Evolutionary conservation across 1,140 invertebrate species (phyloP).

Genomic region (Pogonomyrmex barbatus): DNA sequence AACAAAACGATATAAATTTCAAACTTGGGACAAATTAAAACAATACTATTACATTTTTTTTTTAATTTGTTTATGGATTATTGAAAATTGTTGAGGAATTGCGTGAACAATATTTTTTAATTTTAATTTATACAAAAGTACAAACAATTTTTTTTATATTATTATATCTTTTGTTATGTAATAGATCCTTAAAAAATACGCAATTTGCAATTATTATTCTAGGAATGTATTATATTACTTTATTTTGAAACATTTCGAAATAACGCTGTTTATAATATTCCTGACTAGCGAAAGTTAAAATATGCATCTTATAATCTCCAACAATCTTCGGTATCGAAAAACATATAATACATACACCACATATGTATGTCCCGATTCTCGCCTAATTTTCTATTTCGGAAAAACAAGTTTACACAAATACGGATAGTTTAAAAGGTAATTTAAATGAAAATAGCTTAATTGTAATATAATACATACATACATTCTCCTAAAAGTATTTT

Average conservation of each 20-base stretch:
- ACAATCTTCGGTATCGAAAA: too few species aligned
- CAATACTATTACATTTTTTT: background rate
- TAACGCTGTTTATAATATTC: background rate
- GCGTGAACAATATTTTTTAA: background rate
- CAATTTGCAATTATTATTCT: background rate
- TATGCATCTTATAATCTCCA: background rate
- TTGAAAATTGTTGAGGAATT: conserved; percentile 4
- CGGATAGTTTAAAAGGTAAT: background rate
- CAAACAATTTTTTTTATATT: background rate
- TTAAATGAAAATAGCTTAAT: background rate
- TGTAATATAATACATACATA: background rate
- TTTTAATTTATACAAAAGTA: background rate
- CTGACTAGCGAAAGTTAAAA: background rate
- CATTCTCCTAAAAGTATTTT: background rate
- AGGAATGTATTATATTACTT: background rate
- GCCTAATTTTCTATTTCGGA: background rate
- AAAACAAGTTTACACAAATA: background rate
- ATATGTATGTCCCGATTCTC: background rate
- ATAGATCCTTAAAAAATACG: background rate
- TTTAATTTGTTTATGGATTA: background rate
- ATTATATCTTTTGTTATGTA: conserved; percentile 4
- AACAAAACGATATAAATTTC: background rate
- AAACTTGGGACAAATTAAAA: background rate
- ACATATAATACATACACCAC: background rate
- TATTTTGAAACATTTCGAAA: background rate